Evolutionary conservation across 2,797 vertebrate species (phyloP), one percentile per base, ranked within the genome.

Genomic region (Mionectes olivaceus): DNA sequence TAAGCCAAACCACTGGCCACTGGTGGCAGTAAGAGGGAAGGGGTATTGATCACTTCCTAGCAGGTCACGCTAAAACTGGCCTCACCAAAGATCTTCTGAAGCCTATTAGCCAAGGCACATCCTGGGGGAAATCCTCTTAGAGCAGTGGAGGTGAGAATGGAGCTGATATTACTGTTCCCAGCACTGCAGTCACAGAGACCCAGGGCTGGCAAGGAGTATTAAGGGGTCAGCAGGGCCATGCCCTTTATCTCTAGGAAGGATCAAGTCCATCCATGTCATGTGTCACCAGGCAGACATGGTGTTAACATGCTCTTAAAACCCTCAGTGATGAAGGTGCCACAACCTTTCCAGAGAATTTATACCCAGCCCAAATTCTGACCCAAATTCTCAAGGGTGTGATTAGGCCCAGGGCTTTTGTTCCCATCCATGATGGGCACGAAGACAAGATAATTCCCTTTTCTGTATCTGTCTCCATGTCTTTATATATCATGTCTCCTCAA

Each of bases 41-140:
- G 84, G 35, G 75, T 57, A 87, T 85, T 80, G 75, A 64, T 64
- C 44, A 43, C 64, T 85, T 89, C 80, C 83, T 68, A 85, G 71
- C 60, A 77, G 87, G 71, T 92, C 84, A 53, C 0, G 13, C 60
- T 92, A 83, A 93, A 94, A 82, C 60, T 68, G 81, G 80, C 77
- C 86, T 68, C 77, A 89, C 0, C 0, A 69, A 87, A 90, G 89
- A 92, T 79, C 89, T 93, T 74, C 81, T 0, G 2, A 95, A 94
- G 94, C 92, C 70, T 93, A 79, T 96, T 95, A 96, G 83, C 63
- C 52, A 76, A 93, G 94, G 67, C 63, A 87, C 78, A 89, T 95
- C 87, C 96, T 95, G 87, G 1, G 7, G 28, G 44, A 89, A 95
- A 96, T 95, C 95, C 55, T 96, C 95, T 94, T 96, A 95, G 83